Percentiles rank a stretch among this genome's conserved stretches.
These are phyloP conservation scores for Ruditapes philippinarum DNA, from an alignment of 1,140 invertebrate genomes.

Conservation along the genomic window DNA sequence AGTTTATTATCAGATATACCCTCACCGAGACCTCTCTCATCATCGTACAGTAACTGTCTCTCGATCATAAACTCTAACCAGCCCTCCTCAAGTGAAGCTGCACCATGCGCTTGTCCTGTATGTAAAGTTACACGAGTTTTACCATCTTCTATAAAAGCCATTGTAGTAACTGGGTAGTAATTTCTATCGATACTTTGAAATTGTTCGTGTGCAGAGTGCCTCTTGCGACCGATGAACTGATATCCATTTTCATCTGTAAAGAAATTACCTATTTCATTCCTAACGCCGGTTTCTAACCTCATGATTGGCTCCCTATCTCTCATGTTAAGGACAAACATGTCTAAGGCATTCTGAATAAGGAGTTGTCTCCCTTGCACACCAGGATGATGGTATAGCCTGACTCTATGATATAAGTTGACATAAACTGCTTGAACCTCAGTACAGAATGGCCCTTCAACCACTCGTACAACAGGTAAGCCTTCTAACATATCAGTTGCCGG, in stretches of 20 bases:
- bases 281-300: conserved; percentile 93
- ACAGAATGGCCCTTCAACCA: conserved; percentile 91
- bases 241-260: conserved; percentile 98
- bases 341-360: conserved; percentile 79
- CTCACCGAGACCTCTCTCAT: conserved; percentile 97
- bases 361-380: conserved; percentile 78
- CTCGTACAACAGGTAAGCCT: conserved; percentile 88
- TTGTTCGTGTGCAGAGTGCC: conserved; percentile 89
- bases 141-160: conserved; percentile 93
- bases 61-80: conserved; percentile 98
- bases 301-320: conserved; percentile 95
- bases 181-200: conserved; percentile 98
- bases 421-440: conserved; percentile 91
- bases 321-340: conserved; percentile 77
- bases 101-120: conserved; percentile 83
- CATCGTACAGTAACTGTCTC: conserved; percentile 96
- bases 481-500: conserved; percentile 79
- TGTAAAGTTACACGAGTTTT: conserved; percentile 78
- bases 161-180: conserved; percentile 97
- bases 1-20: conserved; percentile 94
- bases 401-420: conserved; percentile 91
- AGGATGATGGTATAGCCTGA: conserved; percentile 89
- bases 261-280: conserved; percentile 89
- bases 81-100: conserved; percentile 87
- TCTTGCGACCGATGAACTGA: conserved; percentile 91